Base-by-base conservation (phyloP, 2,888 invertebrate genomes). In the Plemyria rubiginata region DNA sequence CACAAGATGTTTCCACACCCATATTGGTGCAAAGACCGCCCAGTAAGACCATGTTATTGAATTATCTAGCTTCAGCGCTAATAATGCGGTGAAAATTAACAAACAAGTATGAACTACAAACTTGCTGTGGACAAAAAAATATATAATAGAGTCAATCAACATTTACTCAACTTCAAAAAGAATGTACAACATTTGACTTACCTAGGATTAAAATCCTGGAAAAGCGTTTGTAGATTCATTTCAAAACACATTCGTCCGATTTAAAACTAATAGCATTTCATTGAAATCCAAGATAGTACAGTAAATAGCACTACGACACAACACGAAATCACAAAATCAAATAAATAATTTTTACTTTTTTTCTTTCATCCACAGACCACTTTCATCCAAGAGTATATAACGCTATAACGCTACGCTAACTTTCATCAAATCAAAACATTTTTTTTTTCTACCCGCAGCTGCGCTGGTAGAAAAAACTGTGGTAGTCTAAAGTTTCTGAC, bases 1-100 rank as follows among this genome's bases (percentile, higher is more conserved):
- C 13, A 98, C 99, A 82, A 98, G 94, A 67, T 95, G 94, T 85
- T 99, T 99, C 98, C 99, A 99, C 74, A 98, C 95, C 99, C 99
- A 99, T 81, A 99, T 96, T 54, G 99, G 99, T 16, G 97, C 94
- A 88, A 99, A 99, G 48, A 99, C 96, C 7, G 97, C 96, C 98
- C 99, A 99, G 88, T 96, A 99, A 52, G 97, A 98, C 97, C 98
- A 98, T 81, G 96, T 95, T 82, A 97, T 96, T 65, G 95, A 95
- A 68, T 96, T 95, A 92, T 99, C 99, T 74, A 98, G 93, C 78
- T 97, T 95, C 77, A 99, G 93, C 12, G 99, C 97, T 86, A 99
- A 96, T 71, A 99, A 93, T 66, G 97, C 95, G 64, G 98, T 97
- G 89, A 99, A 99, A 74, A 97, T 94, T 84, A 99, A 94, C 75